Evolutionary conservation across 2,797 vertebrate species (phyloP).

Genomic region (Philypnodon macrostomus): DNA sequence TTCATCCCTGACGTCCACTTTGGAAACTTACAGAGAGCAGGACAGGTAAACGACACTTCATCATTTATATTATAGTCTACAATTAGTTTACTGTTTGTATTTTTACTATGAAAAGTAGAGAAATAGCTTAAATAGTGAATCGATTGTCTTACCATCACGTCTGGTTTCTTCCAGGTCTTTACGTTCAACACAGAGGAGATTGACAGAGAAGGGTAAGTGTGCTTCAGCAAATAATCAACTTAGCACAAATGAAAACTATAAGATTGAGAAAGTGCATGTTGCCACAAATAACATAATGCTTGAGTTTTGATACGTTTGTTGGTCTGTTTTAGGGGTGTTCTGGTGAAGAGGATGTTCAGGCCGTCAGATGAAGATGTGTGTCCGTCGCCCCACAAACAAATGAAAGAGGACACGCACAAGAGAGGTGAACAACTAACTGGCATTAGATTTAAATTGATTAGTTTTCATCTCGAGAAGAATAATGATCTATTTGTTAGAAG

Average conservation of each 20-base stretch:
- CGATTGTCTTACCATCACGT: background rate
- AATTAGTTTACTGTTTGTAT: too few species aligned
- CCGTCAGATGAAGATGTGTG: conserved; percentile 89
- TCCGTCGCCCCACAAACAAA: conserved; percentile 86
- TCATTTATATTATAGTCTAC: background rate
- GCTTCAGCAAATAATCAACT: conserved; percentile 14
- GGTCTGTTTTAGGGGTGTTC: conserved; percentile 74
- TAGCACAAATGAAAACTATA: background rate
- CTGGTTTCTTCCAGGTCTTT: conserved; percentile 76
- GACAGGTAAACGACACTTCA: conserved; percentile 80
- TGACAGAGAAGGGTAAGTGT: conserved; percentile 92
- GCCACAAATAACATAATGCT: background rate
- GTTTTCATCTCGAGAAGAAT: too few species aligned
- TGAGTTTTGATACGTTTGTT: background rate
- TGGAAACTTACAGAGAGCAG: conserved; percentile 92
- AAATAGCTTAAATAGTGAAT: background rate
- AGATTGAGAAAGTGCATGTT: background rate
- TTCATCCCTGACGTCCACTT: conserved; percentile 98
- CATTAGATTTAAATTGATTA: too few species aligned
- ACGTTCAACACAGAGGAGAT: conserved; percentile 90
- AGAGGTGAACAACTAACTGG: conserved; percentile 82
- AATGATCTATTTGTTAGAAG: too few species aligned
- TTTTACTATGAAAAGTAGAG: too few species aligned
- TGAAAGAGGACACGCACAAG: conserved; percentile 89
- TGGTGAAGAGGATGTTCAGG: conserved; percentile 92